Evolutionary conservation across 2,113 vertebrate species (phyloP), one percentile per base, ranked within the genome.

Genomic region (Lanius ludovicianus): DNA sequence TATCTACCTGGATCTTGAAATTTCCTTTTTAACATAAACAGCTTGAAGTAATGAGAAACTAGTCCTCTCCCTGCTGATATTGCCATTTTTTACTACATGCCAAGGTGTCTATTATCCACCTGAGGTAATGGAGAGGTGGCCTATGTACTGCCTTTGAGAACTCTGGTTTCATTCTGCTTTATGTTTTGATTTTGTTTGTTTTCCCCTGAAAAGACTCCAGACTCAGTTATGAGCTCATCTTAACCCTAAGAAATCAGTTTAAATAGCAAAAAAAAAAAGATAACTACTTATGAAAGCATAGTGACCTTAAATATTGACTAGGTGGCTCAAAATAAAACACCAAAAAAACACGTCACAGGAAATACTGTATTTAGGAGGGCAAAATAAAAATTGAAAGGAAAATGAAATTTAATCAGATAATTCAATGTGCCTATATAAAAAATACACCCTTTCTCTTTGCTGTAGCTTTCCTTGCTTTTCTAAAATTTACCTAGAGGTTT

Each of bases 401-500:
- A 83, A 95, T 30, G 0, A 85, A 80, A 92, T 56, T 63, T 64
- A 74, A 92, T 33, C 23, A 92, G 37, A 28, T 82, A 85, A 73
- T 25, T 78, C 13, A 68, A 60, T 25, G 6, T 84, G 28, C 4
- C 50, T 27, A 7, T 62, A 76, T 63, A 70, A 87, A 73, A 82
- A 39, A 68, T 11, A 71, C 49, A 28, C 2, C 5, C 14, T 11
- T 88, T 89, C 17, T 5, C 13, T 59, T 63, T 57, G 28, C 7
- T 52, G 19, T 33, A 88, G 49, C 24, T 23, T 75, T 24, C 14
- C 57, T 84, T 57, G 21, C 42, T 96, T 96, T 85, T 59, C 68
- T 73, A 90, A 94, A 95, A 71, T 85, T 74, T 94, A 41, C 50
- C 56, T 90, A 62, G 91, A 96, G 64, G 77, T 59, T 91, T 96